A percentile compares a stretch with the other conserved stretches of the same genome.
phyloP scores from a whole-genome alignment of 2,113 vertebrate genomes.

The Cranoglanis bouderius region DNA sequence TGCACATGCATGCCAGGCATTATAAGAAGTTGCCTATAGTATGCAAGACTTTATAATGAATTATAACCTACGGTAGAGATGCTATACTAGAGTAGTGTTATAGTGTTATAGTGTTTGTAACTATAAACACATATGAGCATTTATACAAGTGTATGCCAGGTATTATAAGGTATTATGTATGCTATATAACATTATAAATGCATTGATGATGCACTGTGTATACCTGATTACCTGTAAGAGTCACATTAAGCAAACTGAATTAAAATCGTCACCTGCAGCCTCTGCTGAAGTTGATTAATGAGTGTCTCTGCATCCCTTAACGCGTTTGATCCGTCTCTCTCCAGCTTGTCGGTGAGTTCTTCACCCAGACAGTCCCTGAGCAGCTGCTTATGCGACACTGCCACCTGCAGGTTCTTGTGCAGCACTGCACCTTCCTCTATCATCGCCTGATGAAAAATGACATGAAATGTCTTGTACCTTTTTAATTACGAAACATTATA shows the following conservation, averaged over 20 bases:
- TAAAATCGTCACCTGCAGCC: constrained; percentile 63
- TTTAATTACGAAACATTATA: not conserved
- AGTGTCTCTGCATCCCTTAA: constrained; percentile 55
- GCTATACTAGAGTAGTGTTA: not conserved
- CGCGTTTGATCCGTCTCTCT: constrained; percentile 57
- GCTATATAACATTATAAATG: not conserved
- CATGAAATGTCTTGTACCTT: not conserved
- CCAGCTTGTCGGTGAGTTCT: constrained; percentile 61
- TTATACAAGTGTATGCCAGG: not conserved
- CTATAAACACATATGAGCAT: not conserved
- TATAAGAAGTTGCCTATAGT: not conserved
- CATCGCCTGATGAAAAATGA: constrained; percentile 51
- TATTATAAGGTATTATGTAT: not conserved
- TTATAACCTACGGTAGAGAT: not conserved
- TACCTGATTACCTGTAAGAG: not conserved
- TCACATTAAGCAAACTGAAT: not conserved
- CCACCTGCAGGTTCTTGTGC: constrained; percentile 60
- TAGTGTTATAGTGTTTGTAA: not conserved
- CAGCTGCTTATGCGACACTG: constrained; percentile 65
- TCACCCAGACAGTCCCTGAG: constrained; percentile 64
- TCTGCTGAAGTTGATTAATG: constrained; percentile 49
- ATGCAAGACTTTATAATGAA: not conserved
- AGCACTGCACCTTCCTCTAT: constrained; percentile 64
- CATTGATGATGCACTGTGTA: not conserved
- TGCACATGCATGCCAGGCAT: not conserved